Evolutionary conservation across 2,113 vertebrate genomes (phyloP).

Genomic region (Neomonachus schauinslandi): DNA sequence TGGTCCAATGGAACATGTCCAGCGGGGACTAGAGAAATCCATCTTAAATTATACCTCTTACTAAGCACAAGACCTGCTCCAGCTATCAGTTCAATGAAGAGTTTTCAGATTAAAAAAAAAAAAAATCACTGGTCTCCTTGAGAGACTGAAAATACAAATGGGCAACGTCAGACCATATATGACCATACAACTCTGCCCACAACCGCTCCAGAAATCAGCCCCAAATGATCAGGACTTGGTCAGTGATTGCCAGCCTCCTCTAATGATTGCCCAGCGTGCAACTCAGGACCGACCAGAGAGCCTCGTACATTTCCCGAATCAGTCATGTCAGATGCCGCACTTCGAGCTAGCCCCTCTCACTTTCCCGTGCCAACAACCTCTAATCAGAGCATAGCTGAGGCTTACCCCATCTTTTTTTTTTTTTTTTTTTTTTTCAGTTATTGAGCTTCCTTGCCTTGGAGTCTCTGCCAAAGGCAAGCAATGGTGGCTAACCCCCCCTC

Average conservation of each 20-base stretch:
- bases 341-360: not conserved
- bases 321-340: rapidly evolving
- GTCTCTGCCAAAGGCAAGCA: not conserved
- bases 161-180: not conserved
- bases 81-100: not conserved
- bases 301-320: not conserved
- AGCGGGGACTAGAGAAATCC: not conserved
- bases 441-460: not conserved
- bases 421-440: not conserved
- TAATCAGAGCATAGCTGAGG: not conserved
- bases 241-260: not conserved
- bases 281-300: not conserved
- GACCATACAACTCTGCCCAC: not conserved
- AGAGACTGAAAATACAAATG: not conserved
- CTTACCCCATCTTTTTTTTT: not conserved
- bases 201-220: not conserved
- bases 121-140: not conserved
- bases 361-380: not conserved
- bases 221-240: not conserved
- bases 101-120: constrained; percentile 36
- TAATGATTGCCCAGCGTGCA: not conserved
- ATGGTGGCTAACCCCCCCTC: not conserved
- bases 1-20: not conserved
- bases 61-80: not conserved
- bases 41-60: not conserved